Percentiles rank a stretch among this genome's conserved stretches.
Conservation (phyloP, 2,888 invertebrate species). For the Lasioglossum calceatum region DNA sequence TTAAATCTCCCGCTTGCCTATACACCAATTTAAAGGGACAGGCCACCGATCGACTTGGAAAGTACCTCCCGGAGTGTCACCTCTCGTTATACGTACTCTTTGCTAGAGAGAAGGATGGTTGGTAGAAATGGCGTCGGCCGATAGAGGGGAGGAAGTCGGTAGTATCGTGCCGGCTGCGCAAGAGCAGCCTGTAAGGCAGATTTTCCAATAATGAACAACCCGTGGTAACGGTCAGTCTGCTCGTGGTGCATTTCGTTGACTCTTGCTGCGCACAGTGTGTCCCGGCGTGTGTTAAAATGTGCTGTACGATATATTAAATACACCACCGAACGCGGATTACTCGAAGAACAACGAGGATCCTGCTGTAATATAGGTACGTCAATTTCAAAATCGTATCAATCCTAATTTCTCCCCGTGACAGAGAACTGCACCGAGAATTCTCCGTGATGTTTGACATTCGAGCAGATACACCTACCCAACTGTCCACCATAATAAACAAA, state of each 20-base stretch:
- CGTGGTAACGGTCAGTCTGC: conserved; percentile 74
- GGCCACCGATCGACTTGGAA: neutral
- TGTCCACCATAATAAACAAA: conserved; percentile 74
- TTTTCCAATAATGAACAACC: conserved; percentile 75
- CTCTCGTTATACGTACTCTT: neutral
- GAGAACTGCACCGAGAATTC: conserved; percentile 35
- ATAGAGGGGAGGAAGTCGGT: conserved; percentile 73
- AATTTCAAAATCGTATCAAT: conserved; percentile 10
- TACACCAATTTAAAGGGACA: neutral
- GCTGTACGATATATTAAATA: conserved; percentile 58
- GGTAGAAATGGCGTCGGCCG: conserved; percentile 69
- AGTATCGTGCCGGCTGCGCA: conserved; percentile 79
- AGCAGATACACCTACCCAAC: conserved; percentile 61
- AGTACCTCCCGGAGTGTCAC: neutral
- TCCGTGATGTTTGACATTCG: conserved; percentile 62
- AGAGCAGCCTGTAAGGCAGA: conserved; percentile 73
- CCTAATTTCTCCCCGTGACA: conserved; percentile 35
- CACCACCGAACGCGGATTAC: conserved; percentile 68
- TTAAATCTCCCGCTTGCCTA: neutral
- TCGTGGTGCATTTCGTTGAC: conserved; percentile 71
- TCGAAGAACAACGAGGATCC: conserved; percentile 55
- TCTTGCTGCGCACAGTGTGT: conserved; percentile 70
- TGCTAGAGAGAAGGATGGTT: conserved; percentile 49
- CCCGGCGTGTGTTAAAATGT: conserved; percentile 70
- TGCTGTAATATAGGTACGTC: conserved; percentile 54